Evolutionary conservation across 2,797 vertebrate species (phyloP).

Genomic region (Phrynocephalus vlangalii): DNA sequence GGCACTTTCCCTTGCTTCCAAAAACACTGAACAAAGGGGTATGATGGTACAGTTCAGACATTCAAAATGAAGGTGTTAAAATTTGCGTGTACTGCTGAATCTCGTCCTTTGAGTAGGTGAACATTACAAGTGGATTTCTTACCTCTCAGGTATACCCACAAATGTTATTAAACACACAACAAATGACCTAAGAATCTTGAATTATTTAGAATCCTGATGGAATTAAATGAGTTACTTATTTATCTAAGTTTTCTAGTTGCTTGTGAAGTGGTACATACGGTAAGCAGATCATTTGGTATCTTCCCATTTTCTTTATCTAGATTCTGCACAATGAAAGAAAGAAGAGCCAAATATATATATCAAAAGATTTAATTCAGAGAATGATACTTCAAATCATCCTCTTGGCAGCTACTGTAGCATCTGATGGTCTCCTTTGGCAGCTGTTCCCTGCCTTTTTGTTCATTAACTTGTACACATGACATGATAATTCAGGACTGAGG

Average conservation of each 20-base stretch:
- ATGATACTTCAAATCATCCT: background rate
- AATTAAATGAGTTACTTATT: background rate
- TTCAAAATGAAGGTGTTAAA: background rate
- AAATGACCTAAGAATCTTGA: background rate
- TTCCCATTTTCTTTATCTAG: background rate
- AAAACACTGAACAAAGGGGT: background rate
- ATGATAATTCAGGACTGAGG: background rate
- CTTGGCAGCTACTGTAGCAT: background rate
- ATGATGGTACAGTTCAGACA: background rate
- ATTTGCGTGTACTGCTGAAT: background rate
- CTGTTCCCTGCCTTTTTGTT: constrained; percentile 1
- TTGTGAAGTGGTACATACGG: background rate
- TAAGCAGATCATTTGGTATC: background rate
- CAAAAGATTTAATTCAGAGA: constrained; percentile 8
- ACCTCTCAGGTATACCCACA: background rate
- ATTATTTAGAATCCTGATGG: background rate
- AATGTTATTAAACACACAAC: background rate
- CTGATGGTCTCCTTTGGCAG: constrained; percentile 8
- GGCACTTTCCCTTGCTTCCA: background rate
- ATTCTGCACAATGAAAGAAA: background rate
- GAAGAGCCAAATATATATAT: background rate
- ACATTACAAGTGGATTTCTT: background rate
- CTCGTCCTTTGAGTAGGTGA: background rate
- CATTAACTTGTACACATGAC: background rate
- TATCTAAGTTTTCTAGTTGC: background rate